Percentiles rank a stretch among this genome's conserved stretches.
These are phyloP conservation scores for Ictalurus furcatus DNA, from an alignment of 2,113 vertebrate genomes.

Conservation along the genomic window DNA sequence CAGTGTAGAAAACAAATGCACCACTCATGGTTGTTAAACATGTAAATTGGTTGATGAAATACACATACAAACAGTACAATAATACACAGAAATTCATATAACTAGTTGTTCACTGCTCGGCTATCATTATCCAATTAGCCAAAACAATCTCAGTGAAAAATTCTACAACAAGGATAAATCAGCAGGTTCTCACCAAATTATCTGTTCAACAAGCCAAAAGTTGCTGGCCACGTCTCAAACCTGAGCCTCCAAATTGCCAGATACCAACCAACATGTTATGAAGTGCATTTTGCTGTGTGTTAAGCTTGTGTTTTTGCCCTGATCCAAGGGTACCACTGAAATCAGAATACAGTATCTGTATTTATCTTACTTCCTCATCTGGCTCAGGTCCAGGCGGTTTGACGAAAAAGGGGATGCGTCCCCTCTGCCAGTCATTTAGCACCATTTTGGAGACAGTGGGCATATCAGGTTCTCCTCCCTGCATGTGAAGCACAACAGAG, in stretches of 20 bases:
- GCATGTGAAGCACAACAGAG: slow-evolving; percentile 35
- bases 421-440: slow-evolving; percentile 97
- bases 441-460: slow-evolving; percentile 95
- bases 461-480: slow-evolving; percentile 94
- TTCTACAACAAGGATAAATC: not conserved
- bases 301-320: not conserved
- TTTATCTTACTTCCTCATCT: slow-evolving; percentile 72
- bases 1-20: not conserved
- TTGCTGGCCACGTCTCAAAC: not conserved
- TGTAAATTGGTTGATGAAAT: not conserved
- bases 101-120: not conserved
- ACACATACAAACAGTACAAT: not conserved
- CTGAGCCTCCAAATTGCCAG: not conserved
- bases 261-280: not conserved
- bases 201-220: not conserved
- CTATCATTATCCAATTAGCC: not conserved
- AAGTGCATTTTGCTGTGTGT: not conserved
- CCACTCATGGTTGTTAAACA: not conserved
- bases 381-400: slow-evolving; percentile 85
- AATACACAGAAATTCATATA: not conserved
- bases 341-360: not conserved
- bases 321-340: not conserved
- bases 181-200: not conserved
- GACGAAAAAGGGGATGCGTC: slow-evolving; percentile 95
- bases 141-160: not conserved